Conservation (phyloP, 1,140 invertebrate genomes). For the Trachymyrmex septentrionalis region DNA sequence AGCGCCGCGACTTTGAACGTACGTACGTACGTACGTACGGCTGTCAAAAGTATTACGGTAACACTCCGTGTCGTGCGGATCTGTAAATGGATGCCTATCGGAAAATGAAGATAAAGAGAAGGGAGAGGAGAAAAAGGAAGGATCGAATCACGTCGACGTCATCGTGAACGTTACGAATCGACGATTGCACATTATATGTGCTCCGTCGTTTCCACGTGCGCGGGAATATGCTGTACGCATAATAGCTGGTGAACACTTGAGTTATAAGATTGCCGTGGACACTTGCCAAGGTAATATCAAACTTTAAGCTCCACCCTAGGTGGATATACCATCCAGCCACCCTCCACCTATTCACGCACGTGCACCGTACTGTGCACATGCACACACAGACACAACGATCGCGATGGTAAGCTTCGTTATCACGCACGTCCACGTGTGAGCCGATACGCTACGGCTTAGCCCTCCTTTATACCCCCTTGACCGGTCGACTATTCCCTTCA, state of each 20-base stretch:
- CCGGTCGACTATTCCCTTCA: conserved; percentile 30
- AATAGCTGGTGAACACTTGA: conserved; percentile 75
- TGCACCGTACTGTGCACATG: conserved; percentile 68
- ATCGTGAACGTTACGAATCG: conserved; percentile 59
- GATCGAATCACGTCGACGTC: conserved; percentile 56
- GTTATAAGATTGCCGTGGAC: conserved; percentile 82
- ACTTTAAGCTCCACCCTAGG: conserved; percentile 75
- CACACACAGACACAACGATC: conserved; percentile 46
- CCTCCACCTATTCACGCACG: conserved; percentile 25
- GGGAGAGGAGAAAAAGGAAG: background rate
- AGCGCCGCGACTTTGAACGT: background rate
- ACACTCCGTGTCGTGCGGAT: conserved; percentile 55
- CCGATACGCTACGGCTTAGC: conserved; percentile 71
- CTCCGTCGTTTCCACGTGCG: conserved; percentile 37
- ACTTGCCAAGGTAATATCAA: conserved; percentile 83
- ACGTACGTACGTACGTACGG: background rate
- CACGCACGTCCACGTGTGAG: conserved; percentile 76
- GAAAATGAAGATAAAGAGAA: background rate
- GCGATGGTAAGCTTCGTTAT: conserved; percentile 79
- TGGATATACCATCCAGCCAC: conserved; percentile 20
- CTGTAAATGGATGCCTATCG: conserved; percentile 53
- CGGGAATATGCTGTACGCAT: conserved; percentile 64
- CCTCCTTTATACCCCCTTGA: conserved; percentile 69
- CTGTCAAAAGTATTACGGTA: conserved; percentile 82
- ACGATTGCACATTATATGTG: conserved; percentile 14